These are phyloP conservation scores for Ailuropoda melanoleuca DNA, from an alignment of 2,113 vertebrate genomes.

Conservation along the genomic window DNA sequence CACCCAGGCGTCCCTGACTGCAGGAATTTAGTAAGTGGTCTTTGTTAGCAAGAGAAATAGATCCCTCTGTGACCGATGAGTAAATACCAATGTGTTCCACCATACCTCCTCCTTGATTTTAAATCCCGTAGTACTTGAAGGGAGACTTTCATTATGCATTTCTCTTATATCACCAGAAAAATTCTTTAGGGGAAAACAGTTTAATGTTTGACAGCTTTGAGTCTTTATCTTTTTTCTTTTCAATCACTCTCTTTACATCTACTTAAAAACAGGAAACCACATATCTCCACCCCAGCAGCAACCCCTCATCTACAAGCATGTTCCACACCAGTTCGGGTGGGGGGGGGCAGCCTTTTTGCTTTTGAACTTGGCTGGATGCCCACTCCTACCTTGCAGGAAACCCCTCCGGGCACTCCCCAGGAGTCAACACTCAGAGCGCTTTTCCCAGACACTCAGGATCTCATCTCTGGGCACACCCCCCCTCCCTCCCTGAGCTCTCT, in stretches of 20 bases:
- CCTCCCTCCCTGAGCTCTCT: neutral
- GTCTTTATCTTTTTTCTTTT: neutral
- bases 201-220: constrained; percentile 40
- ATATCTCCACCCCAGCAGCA: constrained; percentile 67
- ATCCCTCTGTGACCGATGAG: neutral
- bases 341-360: neutral
- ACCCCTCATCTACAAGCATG: neutral
- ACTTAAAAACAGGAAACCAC: constrained; percentile 80
- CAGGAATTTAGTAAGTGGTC: neutral
- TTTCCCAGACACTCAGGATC: neutral
- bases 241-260: constrained; percentile 31
- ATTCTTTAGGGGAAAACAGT: neutral
- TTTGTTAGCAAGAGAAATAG: constrained; percentile 23
- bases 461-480: neutral
- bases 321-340: neutral
- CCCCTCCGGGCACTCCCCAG: neutral
- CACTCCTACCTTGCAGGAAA: neutral
- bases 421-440: neutral
- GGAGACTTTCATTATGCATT: neutral
- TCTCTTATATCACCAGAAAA: constrained; percentile 6
- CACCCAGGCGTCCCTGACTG: neutral
- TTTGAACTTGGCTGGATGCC: neutral
- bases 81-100: neutral
- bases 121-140: neutral
- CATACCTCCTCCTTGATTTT: accelerated